phyloP scores from a whole-genome alignment of 2,113 vertebrate species.

The Thamnaconus septentrionalis region DNA sequence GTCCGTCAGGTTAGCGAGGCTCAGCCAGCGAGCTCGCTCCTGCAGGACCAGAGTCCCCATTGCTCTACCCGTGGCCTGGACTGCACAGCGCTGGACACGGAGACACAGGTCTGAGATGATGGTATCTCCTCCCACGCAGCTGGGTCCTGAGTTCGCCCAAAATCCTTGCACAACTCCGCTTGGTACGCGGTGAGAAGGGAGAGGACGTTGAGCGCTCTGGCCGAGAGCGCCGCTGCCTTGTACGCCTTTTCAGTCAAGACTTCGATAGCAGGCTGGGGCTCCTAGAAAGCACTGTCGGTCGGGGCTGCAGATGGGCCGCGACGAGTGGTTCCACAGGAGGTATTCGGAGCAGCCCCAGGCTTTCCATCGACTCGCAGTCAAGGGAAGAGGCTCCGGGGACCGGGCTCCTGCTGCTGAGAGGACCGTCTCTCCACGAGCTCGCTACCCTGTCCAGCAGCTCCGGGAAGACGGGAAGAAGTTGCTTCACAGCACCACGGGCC shows the following conservation, averaged over 20 bases:
- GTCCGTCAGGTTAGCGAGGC: neutral
- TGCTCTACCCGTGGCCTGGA: neutral
- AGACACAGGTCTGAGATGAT: neutral
- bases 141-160: neutral
- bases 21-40: neutral
- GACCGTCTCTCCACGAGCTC: neutral
- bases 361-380: neutral
- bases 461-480: neutral
- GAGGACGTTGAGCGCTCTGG: neutral
- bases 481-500: neutral
- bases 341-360: neutral
- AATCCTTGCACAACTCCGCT: neutral
- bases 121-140: neutral
- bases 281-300: neutral
- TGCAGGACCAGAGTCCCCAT: neutral
- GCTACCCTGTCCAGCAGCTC: neutral
- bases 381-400: neutral
- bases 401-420: neutral
- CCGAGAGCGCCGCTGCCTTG: neutral
- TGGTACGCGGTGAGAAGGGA: neutral
- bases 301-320: neutral
- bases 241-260: neutral
- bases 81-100: neutral
- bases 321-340: neutral
- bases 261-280: neutral